A percentile compares a stretch with the other conserved stretches of the same genome.
Evolutionary conservation across 2,113 vertebrate species (phyloP).

Genomic region (Pygoscelis antarcticus): DNA sequence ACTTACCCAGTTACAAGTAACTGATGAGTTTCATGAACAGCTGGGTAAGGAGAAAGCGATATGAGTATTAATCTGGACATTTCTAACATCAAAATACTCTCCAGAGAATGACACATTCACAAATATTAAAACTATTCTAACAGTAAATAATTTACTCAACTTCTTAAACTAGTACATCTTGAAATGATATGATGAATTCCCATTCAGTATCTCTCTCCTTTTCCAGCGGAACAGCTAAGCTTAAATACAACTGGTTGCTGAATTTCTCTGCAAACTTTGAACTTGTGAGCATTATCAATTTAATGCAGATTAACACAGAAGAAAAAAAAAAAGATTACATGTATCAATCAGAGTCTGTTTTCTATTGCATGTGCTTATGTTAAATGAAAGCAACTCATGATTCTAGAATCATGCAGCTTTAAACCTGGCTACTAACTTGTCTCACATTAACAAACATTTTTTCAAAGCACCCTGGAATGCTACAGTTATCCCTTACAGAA

Average conservation of each 20-base stretch:
- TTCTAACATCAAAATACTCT: not conserved
- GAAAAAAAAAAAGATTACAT: not conserved
- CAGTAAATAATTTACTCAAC: not conserved
- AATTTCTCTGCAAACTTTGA: not conserved
- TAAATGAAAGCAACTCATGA: not conserved
- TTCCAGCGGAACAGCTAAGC: not conserved
- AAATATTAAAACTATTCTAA: not conserved
- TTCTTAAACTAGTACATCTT: not conserved
- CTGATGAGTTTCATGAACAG: not conserved
- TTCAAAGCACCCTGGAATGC: not conserved
- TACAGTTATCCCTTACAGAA: conserved; percentile 13
- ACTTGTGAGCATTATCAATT: not conserved
- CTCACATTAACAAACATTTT: not conserved
- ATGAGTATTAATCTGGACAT: not conserved
- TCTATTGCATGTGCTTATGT: not conserved
- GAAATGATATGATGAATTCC: not conserved
- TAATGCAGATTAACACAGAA: not conserved
- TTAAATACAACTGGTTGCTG: not conserved
- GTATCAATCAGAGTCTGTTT: not conserved
- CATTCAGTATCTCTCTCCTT: not conserved
- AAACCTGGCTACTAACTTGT: not conserved
- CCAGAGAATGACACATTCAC: not conserved
- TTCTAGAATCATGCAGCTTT: not conserved
- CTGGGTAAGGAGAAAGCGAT: not conserved
- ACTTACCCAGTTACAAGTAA: not conserved